A percentile compares a stretch with the other conserved stretches of the same genome.
Evolutionary conservation across 2,113 vertebrate species (phyloP).

Genomic region (Regulus satrapa): DNA sequence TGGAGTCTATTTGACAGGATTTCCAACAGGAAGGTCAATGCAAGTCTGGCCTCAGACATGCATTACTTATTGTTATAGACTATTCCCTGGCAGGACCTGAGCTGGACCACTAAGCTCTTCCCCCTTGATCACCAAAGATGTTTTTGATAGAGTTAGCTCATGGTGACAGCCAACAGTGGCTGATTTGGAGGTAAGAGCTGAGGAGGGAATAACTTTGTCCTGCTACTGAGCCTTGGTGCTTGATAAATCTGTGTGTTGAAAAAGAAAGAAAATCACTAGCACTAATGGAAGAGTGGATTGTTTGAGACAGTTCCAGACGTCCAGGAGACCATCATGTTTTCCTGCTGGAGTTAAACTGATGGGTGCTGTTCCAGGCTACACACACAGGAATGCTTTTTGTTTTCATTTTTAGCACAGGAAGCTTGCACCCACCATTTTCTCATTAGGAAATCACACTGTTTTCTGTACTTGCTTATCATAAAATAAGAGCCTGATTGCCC

Average conservation of each 20-base stretch:
- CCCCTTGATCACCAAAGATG: background rate
- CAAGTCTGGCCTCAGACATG: background rate
- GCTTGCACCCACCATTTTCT: background rate
- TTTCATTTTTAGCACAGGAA: constrained; percentile 21
- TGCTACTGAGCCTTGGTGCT: background rate
- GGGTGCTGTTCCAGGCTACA: background rate
- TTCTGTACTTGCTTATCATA: background rate
- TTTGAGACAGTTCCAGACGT: background rate
- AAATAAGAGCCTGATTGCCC: background rate
- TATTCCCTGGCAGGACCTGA: background rate
- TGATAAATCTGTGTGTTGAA: background rate
- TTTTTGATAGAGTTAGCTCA: background rate
- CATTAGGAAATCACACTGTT: background rate
- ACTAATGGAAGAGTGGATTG: background rate
- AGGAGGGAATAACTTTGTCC: background rate
- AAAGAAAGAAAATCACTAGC: background rate
- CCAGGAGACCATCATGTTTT: background rate
- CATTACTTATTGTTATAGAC: background rate
- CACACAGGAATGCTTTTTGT: background rate
- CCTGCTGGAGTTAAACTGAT: background rate
- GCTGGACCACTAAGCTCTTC: background rate
- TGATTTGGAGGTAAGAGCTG: background rate
- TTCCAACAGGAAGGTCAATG: background rate
- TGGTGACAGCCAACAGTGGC: background rate
- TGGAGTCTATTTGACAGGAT: background rate